Base-by-base conservation (phyloP, 2,113 vertebrate species). In the Lipophrys pholis region DNA sequence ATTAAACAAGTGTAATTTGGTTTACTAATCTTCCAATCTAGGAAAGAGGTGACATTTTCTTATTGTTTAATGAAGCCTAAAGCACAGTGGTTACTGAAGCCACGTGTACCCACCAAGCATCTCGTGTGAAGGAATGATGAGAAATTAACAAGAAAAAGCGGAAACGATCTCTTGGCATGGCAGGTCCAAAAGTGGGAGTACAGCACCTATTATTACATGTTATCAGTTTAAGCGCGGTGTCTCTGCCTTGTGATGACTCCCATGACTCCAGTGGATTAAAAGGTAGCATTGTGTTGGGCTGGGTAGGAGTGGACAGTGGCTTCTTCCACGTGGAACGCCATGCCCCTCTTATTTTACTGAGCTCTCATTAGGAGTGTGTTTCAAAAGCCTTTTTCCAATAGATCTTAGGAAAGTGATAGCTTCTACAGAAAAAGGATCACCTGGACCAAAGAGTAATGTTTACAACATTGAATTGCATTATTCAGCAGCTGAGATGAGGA, bases 191-290 rank as follows among this genome's bases (percentile, higher is more conserved):
- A 69, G 82, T 67, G 56, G 72, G 77, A 76, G 82, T 66, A 69
- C 71, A 71, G 60, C 74, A 74, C 71, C 80, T 77, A 58, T 73
- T 84, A 80, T 90, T 65, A 67, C 66, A 67, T 73, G 73, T 52
- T 61, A 67, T 82, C 63, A 48, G 8, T 78, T 78, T 62, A 52
- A 78, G 83, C 15, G 46, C 65, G 17, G 76, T 54, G 65, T 66
- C 80, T 83, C 53, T 63, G 62, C 76, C 84, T 83, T 75, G 66
- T 89, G 83, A 82, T 58, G 71, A 77, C 69, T 87, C 85, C 81
- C 83, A 86, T 89, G 89, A 87, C 81, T 83, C 14, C 62, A 68
- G 72, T 69, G 73, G 74, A 86, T 87, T 82, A 84, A 81, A 87
- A 86, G 83, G 70, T 85, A 73, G 63, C 76, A 82, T 82, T 90